Percentiles rank a stretch among this genome's conserved stretches.
Evolutionary conservation across 2,797 vertebrate genomes (phyloP).

Genomic region (Pygocentrus nattereri): DNA sequence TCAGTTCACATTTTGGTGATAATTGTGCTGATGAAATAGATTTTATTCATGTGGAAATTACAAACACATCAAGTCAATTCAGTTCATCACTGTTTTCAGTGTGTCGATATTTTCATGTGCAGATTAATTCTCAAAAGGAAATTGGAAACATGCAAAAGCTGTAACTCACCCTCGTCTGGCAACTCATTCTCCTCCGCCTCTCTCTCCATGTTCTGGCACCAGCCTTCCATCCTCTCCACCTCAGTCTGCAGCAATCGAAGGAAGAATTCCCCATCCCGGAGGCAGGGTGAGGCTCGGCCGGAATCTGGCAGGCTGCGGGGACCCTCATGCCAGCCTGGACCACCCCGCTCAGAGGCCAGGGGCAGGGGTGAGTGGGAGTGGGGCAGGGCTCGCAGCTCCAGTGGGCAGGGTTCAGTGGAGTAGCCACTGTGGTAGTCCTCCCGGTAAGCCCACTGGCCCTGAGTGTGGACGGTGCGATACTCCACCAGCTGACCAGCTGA

Average conservation of each 20-base stretch:
- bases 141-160: not conserved
- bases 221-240: conserved; percentile 97
- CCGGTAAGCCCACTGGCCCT: conserved; percentile 97
- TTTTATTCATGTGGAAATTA: conserved; percentile 19
- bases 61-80: not conserved
- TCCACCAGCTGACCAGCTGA: conserved; percentile 90
- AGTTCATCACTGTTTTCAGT: not conserved
- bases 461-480: conserved; percentile 98
- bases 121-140: not conserved
- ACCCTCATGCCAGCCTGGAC: conserved; percentile 81
- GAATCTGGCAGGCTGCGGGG: conserved; percentile 97
- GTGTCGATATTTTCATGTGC: not conserved
- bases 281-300: conserved; percentile 92
- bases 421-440: conserved; percentile 86
- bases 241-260: conserved; percentile 94
- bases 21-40: not conserved
- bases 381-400: conserved; percentile 74
- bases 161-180: conserved; percentile 87
- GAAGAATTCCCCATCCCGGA: conserved; percentile 96
- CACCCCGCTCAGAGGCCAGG: conserved; percentile 78
- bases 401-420: conserved; percentile 77
- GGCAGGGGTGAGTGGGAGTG: conserved; percentile 80
- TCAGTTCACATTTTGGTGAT: not conserved
- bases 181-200: conserved; percentile 96
- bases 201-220: conserved; percentile 98